A percentile compares a stretch with the other conserved stretches of the same genome.
Evolutionary conservation across 2,113 vertebrate genomes (phyloP).

Genomic region (Silurus glanis): DNA sequence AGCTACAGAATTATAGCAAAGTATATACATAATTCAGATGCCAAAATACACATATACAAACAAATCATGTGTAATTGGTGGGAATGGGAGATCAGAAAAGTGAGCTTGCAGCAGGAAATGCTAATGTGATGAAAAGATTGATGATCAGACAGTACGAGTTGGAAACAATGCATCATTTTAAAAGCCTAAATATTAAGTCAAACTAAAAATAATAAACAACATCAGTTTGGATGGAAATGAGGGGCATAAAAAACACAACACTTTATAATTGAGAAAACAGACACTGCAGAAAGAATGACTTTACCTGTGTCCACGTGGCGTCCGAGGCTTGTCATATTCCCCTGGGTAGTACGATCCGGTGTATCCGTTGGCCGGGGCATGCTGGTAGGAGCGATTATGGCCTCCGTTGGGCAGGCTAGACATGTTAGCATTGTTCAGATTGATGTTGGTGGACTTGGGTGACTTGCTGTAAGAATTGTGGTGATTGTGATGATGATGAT

Average conservation of each 20-base stretch:
- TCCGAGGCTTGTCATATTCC: conserved; percentile 80
- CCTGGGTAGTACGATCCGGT: conserved; percentile 73
- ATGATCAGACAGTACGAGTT: not conserved
- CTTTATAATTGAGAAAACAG: not conserved
- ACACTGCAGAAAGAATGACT: not conserved
- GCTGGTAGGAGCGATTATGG: conserved; percentile 80
- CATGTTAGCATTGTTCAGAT: conserved; percentile 98
- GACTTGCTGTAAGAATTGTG: conserved; percentile 88
- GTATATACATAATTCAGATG: not conserved
- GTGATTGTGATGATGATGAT: conserved; percentile 84
- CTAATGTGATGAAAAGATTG: not conserved
- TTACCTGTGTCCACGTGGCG: conserved; percentile 90
- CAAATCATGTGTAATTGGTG: not conserved
- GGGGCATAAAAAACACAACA: not conserved
- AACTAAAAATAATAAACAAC: not conserved
- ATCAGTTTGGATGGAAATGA: not conserved
- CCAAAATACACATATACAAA: not conserved
- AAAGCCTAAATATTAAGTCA: not conserved
- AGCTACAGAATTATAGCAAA: not conserved
- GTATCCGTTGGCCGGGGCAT: conserved; percentile 81
- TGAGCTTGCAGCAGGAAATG: not conserved
- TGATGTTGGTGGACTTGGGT: conserved; percentile 96
- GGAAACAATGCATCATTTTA: not conserved
- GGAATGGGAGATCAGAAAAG: not conserved
- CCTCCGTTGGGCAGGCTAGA: conserved; percentile 88